Evolutionary conservation across 2,113 vertebrate genomes (phyloP), one percentile per base, ranked within the genome.

Genomic region (Xyrauchen texanus): DNA sequence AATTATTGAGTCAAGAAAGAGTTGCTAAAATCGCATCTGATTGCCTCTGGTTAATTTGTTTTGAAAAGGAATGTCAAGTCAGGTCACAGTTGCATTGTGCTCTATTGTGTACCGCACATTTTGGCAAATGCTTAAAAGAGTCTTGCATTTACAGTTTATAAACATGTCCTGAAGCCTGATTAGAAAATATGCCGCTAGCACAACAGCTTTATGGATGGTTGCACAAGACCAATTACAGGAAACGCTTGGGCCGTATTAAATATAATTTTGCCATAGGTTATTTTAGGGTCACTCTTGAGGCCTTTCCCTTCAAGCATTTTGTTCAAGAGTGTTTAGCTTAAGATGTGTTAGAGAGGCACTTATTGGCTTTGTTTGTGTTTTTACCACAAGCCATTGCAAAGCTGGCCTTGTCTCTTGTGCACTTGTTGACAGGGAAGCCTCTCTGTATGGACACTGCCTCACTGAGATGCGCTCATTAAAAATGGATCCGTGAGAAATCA

Each of bases 391-490:
- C 79, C 61, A 42, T 42, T 11, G 52, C 78, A 76, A 70, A 62
- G 76, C 65, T 58, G 44, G 44, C 63, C 71, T 65, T 73, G 71
- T 57, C n/a, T 73, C 77, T 81, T 49, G 72, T 21, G 69, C 77
- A 76, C 71, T 58, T 81, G 73, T 52, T 34, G 66, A 13, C 13
- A 34, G n/a, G 67, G 74, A 82, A 85, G 68, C 84, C 46, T 78
- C 85, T 83, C 78, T 92, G 88, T 89, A 91, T 81, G 88, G 91
- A 88, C 89, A 84, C 84, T 88, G 88, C 83, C 89, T 88, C 85
- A 87, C 90, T 89, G 91, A 92, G 90, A 87, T 87, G 88, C 86
- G 84, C 90, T 93, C 90, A 92, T 93, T 93, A 93, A 93, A 91
- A 91, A 92, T 92, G 88, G 92, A 93, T 91, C 82, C 82, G 66